phyloP scores from a whole-genome alignment of 2,113 vertebrate species.

The Talpa occidentalis region DNA sequence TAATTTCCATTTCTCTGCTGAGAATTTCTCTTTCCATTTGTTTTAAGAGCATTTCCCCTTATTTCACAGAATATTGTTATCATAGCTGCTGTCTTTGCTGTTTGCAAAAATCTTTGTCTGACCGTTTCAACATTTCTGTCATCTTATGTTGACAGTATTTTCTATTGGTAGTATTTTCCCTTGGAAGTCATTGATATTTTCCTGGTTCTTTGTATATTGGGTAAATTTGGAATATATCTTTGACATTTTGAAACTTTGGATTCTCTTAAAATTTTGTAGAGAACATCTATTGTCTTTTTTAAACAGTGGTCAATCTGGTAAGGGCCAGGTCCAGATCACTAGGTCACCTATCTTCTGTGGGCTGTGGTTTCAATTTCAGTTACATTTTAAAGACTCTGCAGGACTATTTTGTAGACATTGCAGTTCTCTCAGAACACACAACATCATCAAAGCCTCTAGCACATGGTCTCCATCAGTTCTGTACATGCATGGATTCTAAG shows the following conservation, averaged over 20 bases:
- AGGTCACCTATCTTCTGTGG: background rate
- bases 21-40: background rate
- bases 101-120: background rate
- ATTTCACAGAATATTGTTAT: background rate
- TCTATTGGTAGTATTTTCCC: background rate
- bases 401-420: background rate
- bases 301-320: background rate
- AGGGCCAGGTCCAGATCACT: background rate
- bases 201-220: background rate
- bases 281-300: background rate
- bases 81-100: background rate
- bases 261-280: background rate
- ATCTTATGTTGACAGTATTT: background rate
- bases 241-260: background rate
- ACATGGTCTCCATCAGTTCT: background rate
- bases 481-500: background rate
- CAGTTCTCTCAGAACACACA: too few relatives aligned
- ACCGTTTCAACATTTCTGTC: background rate
- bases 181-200: conserved; percentile 3
- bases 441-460: background rate
- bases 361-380: background rate
- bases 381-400: conserved; percentile 4
- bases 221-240: background rate
- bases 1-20: background rate
- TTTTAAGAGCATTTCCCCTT: background rate